Evolutionary conservation across 2,797 vertebrate genomes (phyloP), one percentile per base, ranked within the genome.

Genomic region (Sphaeramia orbicularis): DNA sequence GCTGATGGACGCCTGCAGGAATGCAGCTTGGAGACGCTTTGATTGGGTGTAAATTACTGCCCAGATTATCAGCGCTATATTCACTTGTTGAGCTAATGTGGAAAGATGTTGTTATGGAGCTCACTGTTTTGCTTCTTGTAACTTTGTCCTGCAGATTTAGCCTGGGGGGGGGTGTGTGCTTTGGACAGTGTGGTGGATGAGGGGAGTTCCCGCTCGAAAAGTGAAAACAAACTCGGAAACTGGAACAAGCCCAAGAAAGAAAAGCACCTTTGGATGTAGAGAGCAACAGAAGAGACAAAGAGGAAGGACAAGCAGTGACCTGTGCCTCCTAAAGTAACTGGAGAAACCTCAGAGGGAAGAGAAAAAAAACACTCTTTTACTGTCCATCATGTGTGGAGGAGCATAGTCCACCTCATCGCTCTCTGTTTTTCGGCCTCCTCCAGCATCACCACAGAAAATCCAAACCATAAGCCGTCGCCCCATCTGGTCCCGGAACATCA

Each of bases 371-470:
- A 50, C 36, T 21, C 16, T 50, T 62, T 15, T 59, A 65, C 56
- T 56, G 53, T 80, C 71, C 45, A 47, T 62, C 69, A 81, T 74
- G 90, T 90, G 80, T 89, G 84, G 83, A 87, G n/a, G n/a, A n/a
- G n/a, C n/a, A 24, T 52, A 66, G 27, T 16, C 65, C 0, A 16
- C 68, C 58, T 48, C 18, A 13, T 64, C 19, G 60, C 16, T 41
- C 41, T n/a, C n/a, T 6, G 36, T 18, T 36, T 10, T 52, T 43
- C 60, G 41, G 37, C 44, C 60, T n/a, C 47, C 45, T 50, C 32
- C 10, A 66, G 42, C 45, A 51, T 63, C 68, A 41, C 50, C 49
- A 48, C 27, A 37, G 30, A 63, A 51, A 58, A 49, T 55, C 13
- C 30, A 57, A 70, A 73, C 11, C 67, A 18, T 38, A 30, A 67